Base-by-base conservation (phyloP, 2,888 invertebrate species). In the Luffia ferchaultella region DNA sequence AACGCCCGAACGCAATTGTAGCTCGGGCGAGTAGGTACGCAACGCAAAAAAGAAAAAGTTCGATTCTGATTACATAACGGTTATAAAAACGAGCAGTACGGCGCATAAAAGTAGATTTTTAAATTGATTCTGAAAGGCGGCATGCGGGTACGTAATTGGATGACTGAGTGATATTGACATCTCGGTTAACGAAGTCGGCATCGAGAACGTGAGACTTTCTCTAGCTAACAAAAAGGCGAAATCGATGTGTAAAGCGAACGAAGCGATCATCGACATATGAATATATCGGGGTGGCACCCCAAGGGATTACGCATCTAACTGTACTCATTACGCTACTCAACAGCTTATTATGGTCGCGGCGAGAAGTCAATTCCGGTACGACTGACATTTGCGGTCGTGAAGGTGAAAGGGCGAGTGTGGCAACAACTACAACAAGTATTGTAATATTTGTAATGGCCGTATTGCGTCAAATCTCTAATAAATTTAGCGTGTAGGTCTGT, bases 141-240 rank as follows among this genome's bases (percentile, higher is more conserved):
- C 61, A 78, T 79, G 77, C 77, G 79, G 78, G 78, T 57, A 53
- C 48, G 62, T 72, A 76, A 78, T 76, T 75, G 70, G 63, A 65
- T 63, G 64, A 65, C 67, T 68, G 70, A 76, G 65, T 67, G 64
- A 68, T 68, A 71, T 71, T 65, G 71, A 71, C 66, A 62, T 41
- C 18, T 53, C 60, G 58, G 56, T 56, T 62, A 62, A 60, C 58
- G 55, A 58, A 59, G 51, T 47, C 57, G 62, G 60, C 60, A 59
- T 60, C 57, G 52, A 58, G 60, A 53, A 59, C 55, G 57, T 59
- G 55, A 56, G 59, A 58, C 62, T 61, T 65, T 64, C 62, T 61
- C 60, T 60, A 45, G 51, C 53, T 60, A 59, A 62, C 56, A 61
- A 57, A 53, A 48, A 49, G 40, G 42, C 43, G 19, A 17, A 43